These are phyloP conservation scores for Cairina moschata DNA, from an alignment of 2,113 vertebrate genomes.

Conservation along the genomic window DNA sequence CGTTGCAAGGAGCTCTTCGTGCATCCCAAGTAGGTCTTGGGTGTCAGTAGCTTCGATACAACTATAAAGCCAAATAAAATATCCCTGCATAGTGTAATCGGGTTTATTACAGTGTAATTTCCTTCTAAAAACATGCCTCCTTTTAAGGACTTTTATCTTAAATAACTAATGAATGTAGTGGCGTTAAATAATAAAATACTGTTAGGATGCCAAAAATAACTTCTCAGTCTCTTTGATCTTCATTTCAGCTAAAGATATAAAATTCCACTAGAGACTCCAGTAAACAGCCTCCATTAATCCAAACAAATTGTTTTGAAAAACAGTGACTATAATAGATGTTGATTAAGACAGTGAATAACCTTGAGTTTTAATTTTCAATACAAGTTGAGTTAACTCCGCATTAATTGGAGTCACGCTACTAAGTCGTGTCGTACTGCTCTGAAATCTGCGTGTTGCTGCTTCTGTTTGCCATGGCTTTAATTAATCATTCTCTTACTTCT, in stretches of 20 bases:
- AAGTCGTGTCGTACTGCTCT: neutral
- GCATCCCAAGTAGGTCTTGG: neutral
- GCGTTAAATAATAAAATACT: slow-evolving; percentile 32
- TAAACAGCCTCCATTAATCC: slow-evolving; percentile 36
- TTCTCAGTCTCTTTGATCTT: slow-evolving; percentile 44
- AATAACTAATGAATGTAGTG: slow-evolving; percentile 12
- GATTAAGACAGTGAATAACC: slow-evolving; percentile 40
- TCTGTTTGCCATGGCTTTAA: slow-evolving; percentile 20
- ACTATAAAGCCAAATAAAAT: neutral
- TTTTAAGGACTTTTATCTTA: slow-evolving; percentile 12
- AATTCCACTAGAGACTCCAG: slow-evolving; percentile 16
- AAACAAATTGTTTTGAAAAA: slow-evolving; percentile 40
- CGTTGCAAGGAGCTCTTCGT: neutral
- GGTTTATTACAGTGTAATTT: slow-evolving; percentile 4
- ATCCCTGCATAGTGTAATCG: neutral
- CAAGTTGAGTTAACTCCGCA: neutral
- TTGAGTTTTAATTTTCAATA: slow-evolving; percentile 49
- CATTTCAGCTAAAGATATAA: slow-evolving; percentile 11
- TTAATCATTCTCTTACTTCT: slow-evolving; percentile 6
- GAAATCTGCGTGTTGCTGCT: neutral
- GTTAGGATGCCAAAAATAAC: slow-evolving; percentile 29
- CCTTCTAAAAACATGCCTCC: neutral
- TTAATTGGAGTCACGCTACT: slow-evolving; percentile 7
- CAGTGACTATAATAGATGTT: neutral
- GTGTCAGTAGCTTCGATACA: neutral